These are phyloP conservation scores for Erynnis tages DNA, from an alignment of 2,888 invertebrate species.

Conservation along the genomic window DNA sequence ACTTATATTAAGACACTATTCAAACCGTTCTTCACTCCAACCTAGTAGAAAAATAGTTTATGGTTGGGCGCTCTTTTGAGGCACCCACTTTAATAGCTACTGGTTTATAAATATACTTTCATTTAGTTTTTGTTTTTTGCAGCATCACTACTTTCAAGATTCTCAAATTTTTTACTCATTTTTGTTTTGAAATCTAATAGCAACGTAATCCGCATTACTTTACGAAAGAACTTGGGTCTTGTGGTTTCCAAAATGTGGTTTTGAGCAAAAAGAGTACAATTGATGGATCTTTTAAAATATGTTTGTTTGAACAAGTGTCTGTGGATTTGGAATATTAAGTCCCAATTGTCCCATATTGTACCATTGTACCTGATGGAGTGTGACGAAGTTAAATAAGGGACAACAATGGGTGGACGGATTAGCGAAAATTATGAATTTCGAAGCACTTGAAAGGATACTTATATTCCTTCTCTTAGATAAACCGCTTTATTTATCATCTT, in stretches of 20 bases:
- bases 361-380: conserved; percentile 12
- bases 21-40: too few species aligned
- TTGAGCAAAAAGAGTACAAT: not conserved
- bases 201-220: not conserved
- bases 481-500: not conserved
- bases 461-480: not conserved
- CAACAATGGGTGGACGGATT: conserved; percentile 15
- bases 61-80: too few species aligned
- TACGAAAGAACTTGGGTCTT: too few species aligned
- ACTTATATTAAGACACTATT: too few species aligned
- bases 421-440: conserved; percentile 12
- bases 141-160: too few species aligned
- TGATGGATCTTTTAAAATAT: not conserved
- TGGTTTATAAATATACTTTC: too few species aligned
- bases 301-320: conserved; percentile 15
- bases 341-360: conserved; percentile 3
- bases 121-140: too few species aligned
- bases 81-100: too few species aligned
- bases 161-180: not conserved
- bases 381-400: not conserved
- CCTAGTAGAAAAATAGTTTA: too few species aligned
- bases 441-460: conserved; percentile 8
- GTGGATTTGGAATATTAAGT: conserved; percentile 17
- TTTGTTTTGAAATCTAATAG: not conserved
- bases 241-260: not conserved